These are phyloP conservation scores for Polydrusus cervinus DNA, from an alignment of 2,888 invertebrate species.

Conservation along the genomic window DNA sequence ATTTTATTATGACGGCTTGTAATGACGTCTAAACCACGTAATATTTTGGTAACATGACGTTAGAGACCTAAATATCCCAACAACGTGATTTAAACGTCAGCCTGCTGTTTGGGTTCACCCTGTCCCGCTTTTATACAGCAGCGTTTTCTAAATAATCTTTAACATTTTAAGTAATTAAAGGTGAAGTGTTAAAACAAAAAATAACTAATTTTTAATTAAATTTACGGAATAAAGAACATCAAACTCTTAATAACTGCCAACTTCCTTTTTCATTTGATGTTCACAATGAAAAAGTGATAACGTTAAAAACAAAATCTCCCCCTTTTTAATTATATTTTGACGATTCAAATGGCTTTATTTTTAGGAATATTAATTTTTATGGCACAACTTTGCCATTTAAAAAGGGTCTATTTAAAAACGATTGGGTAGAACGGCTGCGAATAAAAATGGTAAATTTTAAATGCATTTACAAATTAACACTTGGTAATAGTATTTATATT, in stretches of 20 bases:
- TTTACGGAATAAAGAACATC: slow-evolving; percentile 7
- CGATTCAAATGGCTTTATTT: slow-evolving; percentile 21
- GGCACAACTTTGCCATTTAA: slow-evolving; percentile 10
- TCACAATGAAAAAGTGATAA: slow-evolving; percentile 12
- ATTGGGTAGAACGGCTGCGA: background rate
- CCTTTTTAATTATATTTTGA: slow-evolving; percentile 18
- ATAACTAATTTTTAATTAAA: slow-evolving; percentile 16
- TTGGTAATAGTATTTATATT: background rate
- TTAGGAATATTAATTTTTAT: slow-evolving; percentile 25
- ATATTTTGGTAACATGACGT: too few species aligned
- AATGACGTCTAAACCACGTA: too few species aligned
- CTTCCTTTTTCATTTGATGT: slow-evolving; percentile 13
- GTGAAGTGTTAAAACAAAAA: background rate
- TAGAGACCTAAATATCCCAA: too few species aligned
- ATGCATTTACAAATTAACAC: slow-evolving; percentile 9
- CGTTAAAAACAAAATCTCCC: background rate
- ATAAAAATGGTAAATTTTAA: slow-evolving; percentile 17
- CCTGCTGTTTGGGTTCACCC: too few species aligned
- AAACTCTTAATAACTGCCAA: slow-evolving; percentile 10
- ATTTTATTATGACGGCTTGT: too few species aligned
- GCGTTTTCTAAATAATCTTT: background rate
- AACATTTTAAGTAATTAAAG: background rate
- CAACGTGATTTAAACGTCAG: too few species aligned
- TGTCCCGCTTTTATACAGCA: too few species aligned
- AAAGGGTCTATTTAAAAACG: background rate